Evolutionary conservation across 2,113 vertebrate species (phyloP), one percentile per base, ranked within the genome.

Genomic region (Heterotilapia buettikoferi): DNA sequence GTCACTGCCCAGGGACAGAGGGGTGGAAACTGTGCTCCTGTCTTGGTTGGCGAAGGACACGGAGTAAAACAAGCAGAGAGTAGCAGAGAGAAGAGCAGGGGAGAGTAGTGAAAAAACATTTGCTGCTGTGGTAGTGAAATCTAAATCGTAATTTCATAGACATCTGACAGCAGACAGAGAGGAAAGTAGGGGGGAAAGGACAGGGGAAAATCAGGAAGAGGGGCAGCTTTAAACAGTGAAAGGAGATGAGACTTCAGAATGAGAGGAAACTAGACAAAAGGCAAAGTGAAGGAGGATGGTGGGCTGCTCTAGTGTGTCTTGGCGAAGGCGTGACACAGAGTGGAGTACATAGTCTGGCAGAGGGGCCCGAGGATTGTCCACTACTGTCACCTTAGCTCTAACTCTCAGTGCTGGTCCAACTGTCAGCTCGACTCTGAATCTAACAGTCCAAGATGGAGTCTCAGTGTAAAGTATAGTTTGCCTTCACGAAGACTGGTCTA

Each of bases 321-420:
- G 84, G 92, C 47, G 57, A 83, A 92, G 87, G 81, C 88, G 40
- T 94, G 92, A 96, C 93, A 94, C 82, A 63, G 83, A 95, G 89
- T 92, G 82, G 84, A 90, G 89, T 92, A 87, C 90, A 88, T 87
- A 90, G 92, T 94, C 88, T 95, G 93, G 92, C 95, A 95, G 91
- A 91, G 92, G 19, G 91, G 93, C 95, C 95, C 73, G 92, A 92
- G 94, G 94, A 95, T 91, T 83, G 85, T 91, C 84, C 79, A 91
- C 86, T 59, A 85, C 91, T 95, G 94, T 95, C 94, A 94, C 94
- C 94, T 94, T 89, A 80, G 82, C 89, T 96, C 90, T 90, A 82
- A 90, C 40, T 94, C 92, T 92, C 83, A 36, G 63, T 81, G 86
- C 93, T 90, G 89, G 90, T 92, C 86, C 86, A 47, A 85, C 88